phyloP scores from a whole-genome alignment of 2,888 invertebrate genomes.

The Strigamia crassipes region DNA sequence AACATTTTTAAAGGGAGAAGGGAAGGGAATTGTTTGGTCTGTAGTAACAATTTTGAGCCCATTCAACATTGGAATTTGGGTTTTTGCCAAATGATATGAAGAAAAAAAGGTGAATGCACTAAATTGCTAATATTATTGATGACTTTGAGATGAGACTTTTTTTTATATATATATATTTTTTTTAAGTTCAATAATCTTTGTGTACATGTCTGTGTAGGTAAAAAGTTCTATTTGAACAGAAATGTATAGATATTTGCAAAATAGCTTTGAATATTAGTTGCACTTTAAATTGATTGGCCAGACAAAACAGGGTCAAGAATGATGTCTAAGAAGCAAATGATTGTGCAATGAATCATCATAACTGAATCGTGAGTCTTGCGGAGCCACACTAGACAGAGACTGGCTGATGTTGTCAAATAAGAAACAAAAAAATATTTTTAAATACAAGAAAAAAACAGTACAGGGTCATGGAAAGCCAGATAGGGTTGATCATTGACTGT shows the following conservation, averaged over 20 bases:
- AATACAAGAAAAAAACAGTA: not conserved
- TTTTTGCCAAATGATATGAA: conserved; percentile 25
- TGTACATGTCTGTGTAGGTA: not conserved
- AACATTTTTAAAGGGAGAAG: not conserved
- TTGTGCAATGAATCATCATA: conserved; percentile 27
- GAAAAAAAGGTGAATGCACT: conserved; percentile 27
- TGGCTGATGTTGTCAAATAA: conserved; percentile 31
- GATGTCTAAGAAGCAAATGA: conserved; percentile 39
- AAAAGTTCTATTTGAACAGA: not conserved
- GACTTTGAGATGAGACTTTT: not conserved
- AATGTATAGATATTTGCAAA: not conserved
- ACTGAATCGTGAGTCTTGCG: not conserved
- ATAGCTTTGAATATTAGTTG: not conserved
- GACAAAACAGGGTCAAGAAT: conserved; percentile 37
- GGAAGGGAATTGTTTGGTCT: not conserved
- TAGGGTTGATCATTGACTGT: conserved; percentile 40
- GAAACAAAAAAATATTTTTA: conserved; percentile 20
- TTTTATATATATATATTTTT: too few species aligned
- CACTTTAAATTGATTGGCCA: conserved; percentile 26
- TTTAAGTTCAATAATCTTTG: conserved; percentile 19
- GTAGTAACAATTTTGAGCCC: conserved; percentile 13
- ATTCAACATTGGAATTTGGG: conserved; percentile 42
- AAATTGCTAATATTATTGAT: conserved; percentile 21
- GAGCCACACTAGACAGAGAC: not conserved
- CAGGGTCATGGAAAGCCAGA: conserved; percentile 38